Evolutionary conservation across 2,888 invertebrate species (phyloP).

Genomic region (Oscheius sp.): DNA sequence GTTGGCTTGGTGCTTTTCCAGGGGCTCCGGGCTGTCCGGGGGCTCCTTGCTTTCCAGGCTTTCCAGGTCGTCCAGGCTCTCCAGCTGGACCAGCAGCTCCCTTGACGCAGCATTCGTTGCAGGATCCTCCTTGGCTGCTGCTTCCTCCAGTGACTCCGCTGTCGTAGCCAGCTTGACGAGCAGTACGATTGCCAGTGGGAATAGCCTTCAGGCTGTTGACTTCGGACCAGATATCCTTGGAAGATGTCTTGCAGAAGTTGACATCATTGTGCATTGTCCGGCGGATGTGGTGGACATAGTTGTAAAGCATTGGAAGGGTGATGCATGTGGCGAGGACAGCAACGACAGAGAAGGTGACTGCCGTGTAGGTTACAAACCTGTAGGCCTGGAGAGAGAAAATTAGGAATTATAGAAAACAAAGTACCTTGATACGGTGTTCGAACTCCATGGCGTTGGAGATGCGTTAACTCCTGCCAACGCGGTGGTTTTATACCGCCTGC

Average conservation of each 20-base stretch:
- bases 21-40: slow-evolving; percentile 63
- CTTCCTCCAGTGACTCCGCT: slow-evolving; percentile 43
- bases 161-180: slow-evolving; percentile 57
- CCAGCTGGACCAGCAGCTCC: slow-evolving; percentile 34
- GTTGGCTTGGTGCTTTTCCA: slow-evolving; percentile 59
- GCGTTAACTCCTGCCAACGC: neutral
- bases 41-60: slow-evolving; percentile 46
- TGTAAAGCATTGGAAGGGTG: slow-evolving; percentile 59
- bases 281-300: slow-evolving; percentile 57
- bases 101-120: slow-evolving; percentile 55
- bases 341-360: slow-evolving; percentile 57
- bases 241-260: slow-evolving; percentile 50
- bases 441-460: slow-evolving; percentile 46
- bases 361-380: slow-evolving; percentile 57
- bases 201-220: slow-evolving; percentile 54
- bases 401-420: neutral
- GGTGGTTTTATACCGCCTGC: neutral
- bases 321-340: slow-evolving; percentile 56
- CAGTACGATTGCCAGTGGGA: slow-evolving; percentile 57
- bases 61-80: slow-evolving; percentile 26
- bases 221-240: slow-evolving; percentile 57
- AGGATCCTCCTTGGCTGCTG: slow-evolving; percentile 48
- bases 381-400: slow-evolving; percentile 40
- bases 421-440: slow-evolving; percentile 51
- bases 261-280: slow-evolving; percentile 55